Percentiles rank a stretch among this genome's conserved stretches.
Evolutionary conservation across 1,140 invertebrate species (phyloP).

Genomic region (Aphelinus atriplicis): DNA sequence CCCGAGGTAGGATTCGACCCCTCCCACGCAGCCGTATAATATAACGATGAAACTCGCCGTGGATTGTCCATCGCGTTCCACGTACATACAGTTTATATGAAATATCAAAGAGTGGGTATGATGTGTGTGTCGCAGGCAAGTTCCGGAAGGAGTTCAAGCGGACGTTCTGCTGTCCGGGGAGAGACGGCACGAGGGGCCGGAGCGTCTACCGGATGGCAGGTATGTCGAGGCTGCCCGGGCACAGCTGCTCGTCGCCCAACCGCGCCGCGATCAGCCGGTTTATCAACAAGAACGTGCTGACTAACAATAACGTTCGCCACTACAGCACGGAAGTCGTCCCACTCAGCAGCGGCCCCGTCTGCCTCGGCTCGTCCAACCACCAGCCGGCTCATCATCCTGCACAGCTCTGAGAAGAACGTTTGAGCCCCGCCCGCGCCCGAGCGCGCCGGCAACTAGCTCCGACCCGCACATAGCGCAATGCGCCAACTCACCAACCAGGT

Average conservation of each 20-base stretch:
- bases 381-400: constrained; percentile 33
- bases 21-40: too few species aligned
- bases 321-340: constrained; percentile 52
- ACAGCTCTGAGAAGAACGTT: constrained; percentile 22
- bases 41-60: too few species aligned
- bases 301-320: constrained; percentile 47
- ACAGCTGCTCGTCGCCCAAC: background rate
- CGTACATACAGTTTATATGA: too few species aligned
- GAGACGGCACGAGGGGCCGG: constrained; percentile 25
- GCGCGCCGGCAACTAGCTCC: background rate
- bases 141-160: constrained; percentile 73
- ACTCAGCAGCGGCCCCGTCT: constrained; percentile 40
- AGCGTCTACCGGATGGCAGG: constrained; percentile 44
- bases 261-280: background rate
- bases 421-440: background rate
- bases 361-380: constrained; percentile 1
- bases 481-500: too few species aligned
- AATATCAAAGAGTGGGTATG: too few species aligned
- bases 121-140: constrained; percentile 66
- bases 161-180: constrained; percentile 65
- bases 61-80: too few species aligned
- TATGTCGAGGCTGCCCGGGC: background rate
- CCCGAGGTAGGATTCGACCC: too few species aligned
- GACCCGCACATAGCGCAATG: too few species aligned
- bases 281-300: background rate